Conservation (phyloP, 2,888 invertebrate species). For the Acanthosepion esculentum region DNA sequence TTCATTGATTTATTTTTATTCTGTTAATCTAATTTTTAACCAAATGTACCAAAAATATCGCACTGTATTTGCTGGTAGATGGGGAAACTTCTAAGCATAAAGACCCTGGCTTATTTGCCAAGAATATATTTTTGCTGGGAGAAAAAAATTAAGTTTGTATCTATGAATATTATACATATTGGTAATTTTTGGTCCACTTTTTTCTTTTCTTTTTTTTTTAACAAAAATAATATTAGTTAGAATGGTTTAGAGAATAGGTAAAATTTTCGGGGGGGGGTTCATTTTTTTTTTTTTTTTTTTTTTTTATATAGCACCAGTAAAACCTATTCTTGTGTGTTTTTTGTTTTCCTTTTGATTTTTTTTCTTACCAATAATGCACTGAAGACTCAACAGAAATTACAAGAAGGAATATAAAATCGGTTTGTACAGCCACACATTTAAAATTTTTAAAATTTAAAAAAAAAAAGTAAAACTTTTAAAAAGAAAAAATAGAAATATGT, state of each 20-base stretch:
- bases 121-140: no score
- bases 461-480: not conserved
- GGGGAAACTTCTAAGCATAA: no score
- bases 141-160: no score
- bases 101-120: no score
- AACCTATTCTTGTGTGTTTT: not conserved
- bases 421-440: not conserved
- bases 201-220: not conserved
- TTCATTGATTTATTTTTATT: no score
- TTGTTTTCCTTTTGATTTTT: not conserved
- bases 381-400: slow-evolving; percentile 11
- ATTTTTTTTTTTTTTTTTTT: not conserved
- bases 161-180: no score
- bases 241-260: not conserved
- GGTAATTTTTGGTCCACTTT: not conserved
- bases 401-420: slow-evolving; percentile 20
- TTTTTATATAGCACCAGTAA: not conserved
- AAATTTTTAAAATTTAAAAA: not conserved
- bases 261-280: no score
- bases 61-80: no score
- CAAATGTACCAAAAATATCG: no score
- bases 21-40: no score
- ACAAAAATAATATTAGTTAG: no score
- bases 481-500: not conserved
- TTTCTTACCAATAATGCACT: not conserved